Evolutionary conservation across 2,797 vertebrate genomes (phyloP).

Genomic region (Lophura swinhoii): DNA sequence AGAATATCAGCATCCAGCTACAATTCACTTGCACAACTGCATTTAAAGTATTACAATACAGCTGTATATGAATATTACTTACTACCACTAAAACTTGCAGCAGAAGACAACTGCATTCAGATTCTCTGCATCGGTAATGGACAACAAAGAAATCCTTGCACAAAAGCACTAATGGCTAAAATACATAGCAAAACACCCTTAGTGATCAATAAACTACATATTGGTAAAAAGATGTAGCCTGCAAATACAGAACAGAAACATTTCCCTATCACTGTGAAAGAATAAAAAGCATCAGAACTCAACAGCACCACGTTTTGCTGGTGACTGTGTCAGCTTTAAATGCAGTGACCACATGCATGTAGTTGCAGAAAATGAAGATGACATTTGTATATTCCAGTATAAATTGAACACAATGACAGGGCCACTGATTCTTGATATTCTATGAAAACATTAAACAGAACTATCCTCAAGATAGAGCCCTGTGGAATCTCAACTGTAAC

Average conservation of each 20-base stretch:
- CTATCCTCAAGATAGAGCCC: background rate
- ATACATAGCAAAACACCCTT: background rate
- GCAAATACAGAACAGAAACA: background rate
- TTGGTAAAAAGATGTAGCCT: background rate
- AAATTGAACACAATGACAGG: background rate
- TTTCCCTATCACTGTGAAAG: background rate
- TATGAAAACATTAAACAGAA: background rate
- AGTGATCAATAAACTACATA: slow-evolving; percentile 1
- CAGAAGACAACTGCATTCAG: background rate
- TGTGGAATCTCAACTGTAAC: background rate
- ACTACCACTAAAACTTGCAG: background rate
- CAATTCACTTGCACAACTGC: background rate
- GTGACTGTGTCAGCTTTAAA: background rate
- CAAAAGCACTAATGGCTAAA: background rate
- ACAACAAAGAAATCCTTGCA: background rate
- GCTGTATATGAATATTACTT: background rate
- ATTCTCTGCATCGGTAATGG: background rate
- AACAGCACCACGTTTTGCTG: background rate
- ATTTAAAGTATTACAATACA: background rate
- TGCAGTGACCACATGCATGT: background rate
- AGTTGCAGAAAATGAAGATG: background rate
- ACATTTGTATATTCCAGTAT: background rate
- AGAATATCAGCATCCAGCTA: background rate
- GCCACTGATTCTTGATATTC: background rate
- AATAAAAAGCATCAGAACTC: background rate